Evolutionary conservation across 1,140 invertebrate species (phyloP), one percentile per base, ranked within the genome.

Genomic region (Drosophila pallidifrons): DNA sequence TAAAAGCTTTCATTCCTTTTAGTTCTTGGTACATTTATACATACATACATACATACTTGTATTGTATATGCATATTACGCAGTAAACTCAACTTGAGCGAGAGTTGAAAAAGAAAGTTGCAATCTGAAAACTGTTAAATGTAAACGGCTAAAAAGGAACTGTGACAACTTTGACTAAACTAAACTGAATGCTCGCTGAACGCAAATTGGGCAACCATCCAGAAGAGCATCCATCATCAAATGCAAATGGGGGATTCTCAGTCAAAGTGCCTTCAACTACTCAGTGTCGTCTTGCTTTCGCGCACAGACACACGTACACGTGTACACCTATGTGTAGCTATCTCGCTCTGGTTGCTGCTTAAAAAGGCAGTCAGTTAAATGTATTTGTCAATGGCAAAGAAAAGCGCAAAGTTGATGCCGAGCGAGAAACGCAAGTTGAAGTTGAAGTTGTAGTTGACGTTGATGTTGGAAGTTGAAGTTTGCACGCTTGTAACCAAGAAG

Each of bases 361-460:
- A 64, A 60, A 49, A 58, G 46, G 43, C 63, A 70, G 57, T 52
- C 65, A 57, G 67, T 70, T 73, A 77, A 85, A 83, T 86, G 65
- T 85, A 85, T 85, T 85, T 85, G 82, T 86, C 82, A 85, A 82
- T 71, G 82, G 70, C 82, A 86, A 86, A 87, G 82, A 86, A 88
- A 87, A 88, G 79, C 73, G 79, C 77, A 88, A 75, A 82, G 72
- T 73, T 83, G 63, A 54, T 38, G 54, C 46, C 28, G 49, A n/a
- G 38, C 38, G 38, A 35, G 51, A 65, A 58, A 47, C 11, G 20
- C 41, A 46, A 58, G 51, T 47, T 28, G 55, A 70, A 59, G 43
- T 52, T 58, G 51, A 45, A 70, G 55, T 30, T 74, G 49, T 70
- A 58, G 59, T 70, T 58, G 55, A 64, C 54, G 72, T 57, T 69